Base-by-base conservation (phyloP, 2,888 invertebrate genomes). In the Drosophila cracens region DNA sequence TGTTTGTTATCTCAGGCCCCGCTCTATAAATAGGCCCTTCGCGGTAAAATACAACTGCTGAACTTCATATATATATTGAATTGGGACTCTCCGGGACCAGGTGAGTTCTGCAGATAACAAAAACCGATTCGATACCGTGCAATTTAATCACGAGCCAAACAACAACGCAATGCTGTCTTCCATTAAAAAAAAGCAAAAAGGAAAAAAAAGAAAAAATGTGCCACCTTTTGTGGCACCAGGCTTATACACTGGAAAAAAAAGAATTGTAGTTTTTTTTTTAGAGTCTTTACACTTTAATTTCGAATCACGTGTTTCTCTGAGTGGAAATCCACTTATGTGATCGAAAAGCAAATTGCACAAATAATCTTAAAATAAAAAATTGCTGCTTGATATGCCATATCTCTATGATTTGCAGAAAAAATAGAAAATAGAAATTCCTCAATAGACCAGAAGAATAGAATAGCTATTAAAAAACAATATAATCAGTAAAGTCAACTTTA, bases 121-220 rank as follows among this genome's bases (percentile, higher is more conserved):
- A 59, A 74, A 68, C 18, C 61, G 36, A 63, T 58, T 46, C 53
- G 62, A 62, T 60, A 66, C 63, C 40, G 72, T 67, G 60, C 69
- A 73, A 76, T 78, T 78, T 70, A 78, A 77, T 77, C 77, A 77
- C 79, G 79, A 77, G 77, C 63, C 66, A 58, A 76, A 31, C 18
- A 58, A n/a, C 33, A 59, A 49, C 46, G n/a, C 1, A 25, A 36
- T 31, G 33, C n/a, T 27, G 38, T 38, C 8, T 34, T 52, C 43
- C 27, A n/a, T 49, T 29, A 34, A 43, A 25, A 18, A 31, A 33
- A 31, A 33, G 34, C 34, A 34, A 34, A 13, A 18, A 8, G 3
- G 18, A 38, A 18, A 5, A 46, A 7, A 16, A 46, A 25, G 4
- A 7, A 16, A 4, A 25, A 25, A 25, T 25, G 13, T 13, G 16